phyloP scores from a whole-genome alignment of 2,888 invertebrate genomes.

The Apamea epomidion region DNA sequence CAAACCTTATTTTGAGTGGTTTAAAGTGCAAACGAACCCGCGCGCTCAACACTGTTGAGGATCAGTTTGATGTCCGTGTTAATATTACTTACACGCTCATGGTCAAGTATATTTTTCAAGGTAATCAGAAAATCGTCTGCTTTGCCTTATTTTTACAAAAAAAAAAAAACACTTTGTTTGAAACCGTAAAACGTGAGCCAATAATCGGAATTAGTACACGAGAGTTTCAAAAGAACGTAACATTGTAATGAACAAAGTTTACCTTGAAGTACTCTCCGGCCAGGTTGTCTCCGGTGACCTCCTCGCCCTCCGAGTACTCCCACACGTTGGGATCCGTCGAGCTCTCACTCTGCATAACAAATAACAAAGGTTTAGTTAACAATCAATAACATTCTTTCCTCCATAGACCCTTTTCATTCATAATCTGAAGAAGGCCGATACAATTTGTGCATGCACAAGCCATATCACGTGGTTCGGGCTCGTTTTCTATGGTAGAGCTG shows the following conservation, averaged over 20 bases:
- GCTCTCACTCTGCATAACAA: constrained; percentile 74
- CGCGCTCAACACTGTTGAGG: no score
- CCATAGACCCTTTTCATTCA: neutral
- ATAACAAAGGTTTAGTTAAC: neutral
- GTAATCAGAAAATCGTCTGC: no score
- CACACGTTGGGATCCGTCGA: constrained; percentile 79
- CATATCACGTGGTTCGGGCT: neutral
- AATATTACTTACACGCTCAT: no score
- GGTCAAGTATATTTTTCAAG: neutral
- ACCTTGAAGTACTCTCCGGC: constrained; percentile 88
- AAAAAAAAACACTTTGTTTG: neutral
- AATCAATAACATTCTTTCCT: neutral
- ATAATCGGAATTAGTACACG: no score
- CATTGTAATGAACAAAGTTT: constrained; percentile 1
- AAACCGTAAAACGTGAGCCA: neutral
- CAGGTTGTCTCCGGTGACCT: constrained; percentile 80
- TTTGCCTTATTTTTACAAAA: neutral
- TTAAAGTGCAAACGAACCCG: neutral
- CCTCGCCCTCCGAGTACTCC: constrained; percentile 84
- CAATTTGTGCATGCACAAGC: neutral
- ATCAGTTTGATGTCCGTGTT: neutral
- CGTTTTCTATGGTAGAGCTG: neutral
- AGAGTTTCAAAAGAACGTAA: neutral
- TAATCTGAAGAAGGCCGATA: neutral
- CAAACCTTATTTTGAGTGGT: neutral